Conservation (phyloP, 37 sponge, comb jelly and placozoan species). For the Axinella damicornis region DNA sequence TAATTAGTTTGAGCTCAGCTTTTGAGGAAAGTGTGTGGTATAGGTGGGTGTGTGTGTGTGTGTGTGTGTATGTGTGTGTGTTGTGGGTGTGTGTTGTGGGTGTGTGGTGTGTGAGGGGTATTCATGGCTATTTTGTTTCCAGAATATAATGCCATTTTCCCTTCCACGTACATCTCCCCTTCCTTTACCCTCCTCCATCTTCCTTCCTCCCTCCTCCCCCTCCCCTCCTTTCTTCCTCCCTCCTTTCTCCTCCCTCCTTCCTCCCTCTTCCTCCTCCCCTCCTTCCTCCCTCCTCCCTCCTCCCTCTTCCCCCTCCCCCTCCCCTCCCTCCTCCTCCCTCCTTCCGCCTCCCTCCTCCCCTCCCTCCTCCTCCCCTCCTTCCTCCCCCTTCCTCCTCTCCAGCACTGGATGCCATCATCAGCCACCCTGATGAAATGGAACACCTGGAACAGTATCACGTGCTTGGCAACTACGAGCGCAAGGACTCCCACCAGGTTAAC, state of each 20-base stretch:
- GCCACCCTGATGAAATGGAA: slow-evolving; percentile 80
- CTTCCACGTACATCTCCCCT: too few species aligned
- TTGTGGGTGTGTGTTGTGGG: background rate
- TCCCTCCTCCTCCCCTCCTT: background rate
- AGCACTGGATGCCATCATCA: slow-evolving; percentile 47
- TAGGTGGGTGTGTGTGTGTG: background rate
- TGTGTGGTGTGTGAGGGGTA: too few species aligned
- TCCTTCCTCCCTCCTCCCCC: background rate
- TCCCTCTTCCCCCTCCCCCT: background rate
- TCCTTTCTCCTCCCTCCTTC: background rate
- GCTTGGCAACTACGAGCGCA: slow-evolving; percentile 58
- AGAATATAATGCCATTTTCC: too few species aligned
- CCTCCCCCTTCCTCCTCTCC: background rate
- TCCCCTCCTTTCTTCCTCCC: background rate
- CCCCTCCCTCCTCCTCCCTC: background rate
- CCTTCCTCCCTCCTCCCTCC: background rate
- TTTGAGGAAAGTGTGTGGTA: background rate
- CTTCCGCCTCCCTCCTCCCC: background rate
- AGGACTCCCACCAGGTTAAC: slow-evolving; percentile 80
- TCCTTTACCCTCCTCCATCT: too few species aligned
- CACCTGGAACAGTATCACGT: slow-evolving; percentile 70
- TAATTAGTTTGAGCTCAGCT: too few species aligned
- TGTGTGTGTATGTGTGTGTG: too few species aligned
- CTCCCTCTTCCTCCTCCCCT: background rate
- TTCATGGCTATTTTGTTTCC: too few species aligned